Base-by-base conservation (phyloP, 2,888 invertebrate species). In the Mesoligia furuncula region DNA sequence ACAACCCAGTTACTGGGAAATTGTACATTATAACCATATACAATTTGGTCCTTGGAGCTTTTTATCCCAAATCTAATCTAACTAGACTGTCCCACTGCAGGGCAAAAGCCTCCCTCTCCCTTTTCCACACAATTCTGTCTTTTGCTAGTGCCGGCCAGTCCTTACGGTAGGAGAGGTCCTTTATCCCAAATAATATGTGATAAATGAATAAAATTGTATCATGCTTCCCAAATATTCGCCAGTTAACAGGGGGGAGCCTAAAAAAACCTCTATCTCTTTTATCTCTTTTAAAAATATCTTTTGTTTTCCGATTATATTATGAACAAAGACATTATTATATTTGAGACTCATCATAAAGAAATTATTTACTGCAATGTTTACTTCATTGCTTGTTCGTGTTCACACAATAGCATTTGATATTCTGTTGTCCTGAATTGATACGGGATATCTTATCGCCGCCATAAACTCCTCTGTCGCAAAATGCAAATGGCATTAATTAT, bases 371-470 rank as follows among this genome's bases (percentile, higher is more conserved):
- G 27, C 6, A 39, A 0, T 39, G 1, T 36, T 11, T 48, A 39
- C 2, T n/a, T 36, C 15, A 57, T 48, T 57, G 24, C n/a, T 75
- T 36, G 42, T 75, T 24, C 1, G 8, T 67, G 36, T 66, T 11
- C 8, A 61, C 27, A 54, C 15, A 83, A 42, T 36, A 61, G 17
- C 0, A 15, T 20, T 36, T 64, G 5, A n/a, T 20, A 11, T n/a
- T 45, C 27, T 4, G 24, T 1, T 78, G 78, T 48, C 66, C 79
- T 78, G 54, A 78, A 84, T 83, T 48, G 67, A 79, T 82, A 82
- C 3, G 82, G 36, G 36, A 36, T 82, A 79, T 79, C 76, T 75
- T 75, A 66, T 79, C 79, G 20, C 17, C 45, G 6, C 31, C 54
- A 79, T 83, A 20, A 78, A 48, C 45, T 51, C 11, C 6, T 79